phyloP scores from a whole-genome alignment of 2,113 vertebrate species.

The Serilophus lunatus region DNA sequence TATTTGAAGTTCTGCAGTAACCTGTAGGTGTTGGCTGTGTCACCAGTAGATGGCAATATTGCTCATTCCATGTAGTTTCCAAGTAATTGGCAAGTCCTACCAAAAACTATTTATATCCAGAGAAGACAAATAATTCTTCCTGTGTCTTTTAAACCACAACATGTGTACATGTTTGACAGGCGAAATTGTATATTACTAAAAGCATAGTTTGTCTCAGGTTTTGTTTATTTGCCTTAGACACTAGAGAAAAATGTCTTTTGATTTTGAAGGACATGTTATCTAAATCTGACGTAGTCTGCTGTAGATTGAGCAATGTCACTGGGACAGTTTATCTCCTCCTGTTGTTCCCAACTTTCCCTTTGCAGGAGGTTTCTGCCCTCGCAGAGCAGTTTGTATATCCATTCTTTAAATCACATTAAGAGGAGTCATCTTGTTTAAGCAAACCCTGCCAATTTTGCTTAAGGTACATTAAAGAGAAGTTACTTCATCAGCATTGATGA shows the following conservation, averaged over 20 bases:
- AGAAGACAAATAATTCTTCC: background rate
- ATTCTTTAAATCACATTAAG: background rate
- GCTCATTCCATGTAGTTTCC: background rate
- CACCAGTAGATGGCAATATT: slow-evolving; percentile 45
- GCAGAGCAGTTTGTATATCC: background rate
- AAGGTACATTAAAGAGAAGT: background rate
- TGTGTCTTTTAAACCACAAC: background rate
- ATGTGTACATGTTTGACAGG: background rate
- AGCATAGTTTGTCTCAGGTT: background rate
- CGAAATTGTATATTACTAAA: background rate
- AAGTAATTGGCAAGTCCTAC: background rate
- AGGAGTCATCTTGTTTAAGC: background rate
- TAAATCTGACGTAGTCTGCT: background rate
- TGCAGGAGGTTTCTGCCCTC: background rate
- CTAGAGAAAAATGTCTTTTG: background rate
- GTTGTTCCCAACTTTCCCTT: background rate
- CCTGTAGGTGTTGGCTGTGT: background rate
- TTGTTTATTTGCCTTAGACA: background rate
- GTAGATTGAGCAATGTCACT: background rate
- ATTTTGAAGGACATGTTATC: fast-evolving
- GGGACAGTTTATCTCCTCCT: background rate
- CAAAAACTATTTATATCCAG: background rate
- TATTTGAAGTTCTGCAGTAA: too few species aligned
- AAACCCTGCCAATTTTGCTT: background rate
- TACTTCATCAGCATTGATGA: background rate